Evolutionary conservation across 2,113 vertebrate genomes (phyloP), one percentile per base, ranked within the genome.

Genomic region (Crypturellus undulatus): DNA sequence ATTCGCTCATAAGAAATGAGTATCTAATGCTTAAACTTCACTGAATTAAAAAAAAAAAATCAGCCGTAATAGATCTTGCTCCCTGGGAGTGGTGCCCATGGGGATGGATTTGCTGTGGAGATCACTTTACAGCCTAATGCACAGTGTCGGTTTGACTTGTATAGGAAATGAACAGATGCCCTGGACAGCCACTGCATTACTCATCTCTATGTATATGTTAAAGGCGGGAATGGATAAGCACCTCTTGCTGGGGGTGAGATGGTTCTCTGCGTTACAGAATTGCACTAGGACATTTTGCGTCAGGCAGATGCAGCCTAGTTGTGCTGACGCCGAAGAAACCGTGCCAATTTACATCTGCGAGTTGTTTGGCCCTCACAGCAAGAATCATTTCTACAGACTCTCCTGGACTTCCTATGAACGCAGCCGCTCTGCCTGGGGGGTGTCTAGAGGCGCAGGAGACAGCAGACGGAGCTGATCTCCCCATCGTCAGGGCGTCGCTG

Each of bases 71-170:
- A 72, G 71, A 63, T 89, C 78, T 94, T 82, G 72, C 45, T 96
- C 24, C 0, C 0, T 71, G 87, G 63, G 54, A 79, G 81, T n/a
- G 54, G 81, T 80, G 79, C 81, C 90, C 14, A 0, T 24, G 56
- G 78, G 91, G 95, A 90, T 80, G 92, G 94, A 94, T 97, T 95
- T 96, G 87, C 84, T 80, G 79, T 85, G 92, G 64, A 68, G 84
- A 94, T 94, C 64, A 2, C 81, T 96, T 97, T 92, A 92, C 79
- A 73, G 89, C 94, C 94, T 91, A 81, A 92, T 91, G 89, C 84
- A 84, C 75, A 73, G 78, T 83, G 87, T 63, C 42, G 75, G 91
- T 83, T 42, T 93, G 94, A 70, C 93, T 83, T 85, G 87, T 42
- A 75, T 83, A 92, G 92, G 90, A 88, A 94, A 87, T 4, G 34